Conservation (phyloP, 1,140 invertebrate species). For the Drosophila prosaltans region DNA sequence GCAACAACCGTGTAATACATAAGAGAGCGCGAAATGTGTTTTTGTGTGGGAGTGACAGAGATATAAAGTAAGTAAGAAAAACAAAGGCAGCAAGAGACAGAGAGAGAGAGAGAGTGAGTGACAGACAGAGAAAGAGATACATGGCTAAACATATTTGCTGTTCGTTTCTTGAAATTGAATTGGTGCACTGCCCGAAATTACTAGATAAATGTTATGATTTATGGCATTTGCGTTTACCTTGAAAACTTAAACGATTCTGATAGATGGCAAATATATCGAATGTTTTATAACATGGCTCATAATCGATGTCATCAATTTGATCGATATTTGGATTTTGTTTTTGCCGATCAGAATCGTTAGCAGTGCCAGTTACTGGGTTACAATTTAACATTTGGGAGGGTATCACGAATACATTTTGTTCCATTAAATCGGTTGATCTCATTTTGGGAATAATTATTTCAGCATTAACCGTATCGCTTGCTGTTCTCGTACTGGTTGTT, state of each 20-base stretch:
- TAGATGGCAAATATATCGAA: conserved; percentile 79
- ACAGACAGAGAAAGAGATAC: conserved; percentile 30
- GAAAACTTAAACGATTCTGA: conserved; percentile 81
- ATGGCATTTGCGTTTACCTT: conserved; percentile 72
- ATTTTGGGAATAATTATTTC: conserved; percentile 29
- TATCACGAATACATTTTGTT: conserved; percentile 70
- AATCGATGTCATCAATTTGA: conserved; percentile 48
- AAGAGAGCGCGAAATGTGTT: not conserved
- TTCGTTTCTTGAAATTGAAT: conserved; percentile 1
- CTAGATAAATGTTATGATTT: conserved; percentile 44
- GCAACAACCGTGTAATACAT: too few relatives aligned
- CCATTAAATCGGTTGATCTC: conserved; percentile 53
- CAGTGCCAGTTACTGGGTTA: conserved; percentile 44
- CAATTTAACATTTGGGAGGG: conserved; percentile 66
- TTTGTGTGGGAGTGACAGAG: conserved; percentile 8
- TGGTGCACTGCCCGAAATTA: conserved; percentile 25
- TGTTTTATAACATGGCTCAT: conserved; percentile 80
- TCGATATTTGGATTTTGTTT: conserved; percentile 33
- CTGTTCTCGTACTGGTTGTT: conserved; percentile 21
- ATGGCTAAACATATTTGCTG: conserved; percentile 24
- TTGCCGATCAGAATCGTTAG: conserved; percentile 39
- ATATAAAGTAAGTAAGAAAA: conserved; percentile 23
- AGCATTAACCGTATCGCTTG: conserved; percentile 25
- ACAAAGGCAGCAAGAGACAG: conserved; percentile 10
- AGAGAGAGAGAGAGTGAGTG: conserved; percentile 21